Evolutionary conservation across 2,797 vertebrate genomes (phyloP), one percentile per base, ranked within the genome.

Genomic region (Acipenser transmontanus): DNA sequence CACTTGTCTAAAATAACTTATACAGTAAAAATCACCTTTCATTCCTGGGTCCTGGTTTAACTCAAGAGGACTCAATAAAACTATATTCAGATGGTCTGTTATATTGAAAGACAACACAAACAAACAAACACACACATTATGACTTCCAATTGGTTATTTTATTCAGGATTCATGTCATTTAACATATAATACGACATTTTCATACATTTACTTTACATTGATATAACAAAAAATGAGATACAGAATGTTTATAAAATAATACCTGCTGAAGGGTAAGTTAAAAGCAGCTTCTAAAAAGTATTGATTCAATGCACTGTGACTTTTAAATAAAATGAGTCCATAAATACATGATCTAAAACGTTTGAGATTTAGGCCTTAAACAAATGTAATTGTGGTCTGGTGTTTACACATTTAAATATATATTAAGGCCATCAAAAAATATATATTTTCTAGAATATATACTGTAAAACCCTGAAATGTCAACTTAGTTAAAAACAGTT

Each of bases 381-480:
- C 73, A 77, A 62, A 69, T 52, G 73, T 48, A 34, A 14, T 57
- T 20, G 69, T 64, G 73, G 34, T 34, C 34, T 34, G 34, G 34
- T 34, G 34, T 34, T 34, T 62, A 84, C 74, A 78, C 4, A 64
- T 81, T 82, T 78, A 76, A 80, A 64, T 65, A 79, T 76, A 83
- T 76, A 73, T 87, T 88, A 92, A 94, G 87, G 89, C 83, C 80
- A 73, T 88, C 79, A 59, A 51, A 77, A 77, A 76, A 70, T 9
- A 74, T 68, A 71, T 10, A 47, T 72, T 76, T 65, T 69, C 77
- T 81, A 75, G 82, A 75, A 80, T 59, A 49, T 54, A 68, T 71
- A 74, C 73, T 72, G 68, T 66, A 49, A 68, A 79, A 71, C 67
- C 77, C 74, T 78, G 77, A 82, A 34, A 77, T 14, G 47, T 57